Evolutionary conservation across 2,113 vertebrate genomes (phyloP), one percentile per base, ranked within the genome.

Genomic region (Phaetusa simplex): DNA sequence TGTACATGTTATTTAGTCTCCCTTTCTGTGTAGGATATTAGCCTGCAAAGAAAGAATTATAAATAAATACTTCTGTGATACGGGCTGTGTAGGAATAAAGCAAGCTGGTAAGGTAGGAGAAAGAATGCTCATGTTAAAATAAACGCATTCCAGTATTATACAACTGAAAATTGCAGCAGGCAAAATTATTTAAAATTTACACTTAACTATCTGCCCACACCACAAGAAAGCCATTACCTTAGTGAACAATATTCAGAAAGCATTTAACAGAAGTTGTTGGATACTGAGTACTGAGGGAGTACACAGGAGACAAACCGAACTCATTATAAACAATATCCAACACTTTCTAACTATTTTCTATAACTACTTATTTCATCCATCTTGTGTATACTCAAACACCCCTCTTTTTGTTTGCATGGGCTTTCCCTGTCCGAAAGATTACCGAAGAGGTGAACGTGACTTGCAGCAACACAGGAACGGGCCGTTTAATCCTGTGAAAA

Each of bases 31-130:
- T 15, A 27, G 65, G 82, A 20, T 47, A 91, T 83, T 47, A 73
- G 78, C 82, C 97, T 97, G 93, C 32, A 95, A 95, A 89, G 80
- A 87, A 94, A 96, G 86, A 84, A 93, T 82, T 77, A n/a, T 56
- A 96, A 96, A 94, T 95, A 96, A 96, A 95, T 91, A 88, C 42
- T 67, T 83, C 64, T 86, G 81, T 73, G 94, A 95, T 96, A 96
- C 94, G 47, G 49, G 42, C 76, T 76, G 59, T 9, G 43, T 27
- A 66, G 88, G 42, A 83, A 91, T 73, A 82, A 88, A 45, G 82
- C 86, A 47, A 82, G 67, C 61, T 53, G 93, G 93, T 96, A 92
- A 87, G 45, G 85, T 5, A 81, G 73, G 40, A 80, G 77, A 95
- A 95, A 69, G 85, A 95, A 95, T 5, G 61, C 70, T 95, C 19